phyloP scores from a whole-genome alignment of 2,797 vertebrate genomes.

The Sebastes minor region DNA sequence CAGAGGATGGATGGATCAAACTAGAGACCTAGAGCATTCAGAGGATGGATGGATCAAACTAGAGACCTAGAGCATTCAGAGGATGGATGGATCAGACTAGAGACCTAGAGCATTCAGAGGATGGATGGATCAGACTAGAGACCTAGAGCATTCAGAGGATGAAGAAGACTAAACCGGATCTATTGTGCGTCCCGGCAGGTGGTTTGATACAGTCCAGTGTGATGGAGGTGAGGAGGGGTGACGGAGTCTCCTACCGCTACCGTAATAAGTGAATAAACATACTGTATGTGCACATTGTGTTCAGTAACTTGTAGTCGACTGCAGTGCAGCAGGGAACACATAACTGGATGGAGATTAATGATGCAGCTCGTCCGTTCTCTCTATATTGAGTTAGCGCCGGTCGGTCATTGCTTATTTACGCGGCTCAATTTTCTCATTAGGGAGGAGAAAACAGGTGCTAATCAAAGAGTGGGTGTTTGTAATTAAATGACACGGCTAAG shows the following conservation, averaged over 20 bases:
- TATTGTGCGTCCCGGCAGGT: too few relatives aligned
- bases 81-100: too few relatives aligned
- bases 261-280: not conserved
- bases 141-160: too few relatives aligned
- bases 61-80: too few relatives aligned
- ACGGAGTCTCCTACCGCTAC: too few relatives aligned
- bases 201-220: too few relatives aligned
- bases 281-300: not conserved
- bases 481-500: slow-evolving; percentile 38
- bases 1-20: too few relatives aligned
- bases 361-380: not conserved
- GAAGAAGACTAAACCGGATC: too few relatives aligned
- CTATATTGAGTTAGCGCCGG: not conserved
- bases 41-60: too few relatives aligned
- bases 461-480: slow-evolving; percentile 29
- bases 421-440: slow-evolving; percentile 37
- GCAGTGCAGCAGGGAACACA: not conserved
- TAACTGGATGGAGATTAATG: slow-evolving; percentile 29
- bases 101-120: too few relatives aligned
- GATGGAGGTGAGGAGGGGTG: not conserved
- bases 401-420: slow-evolving; percentile 11
- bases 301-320: not conserved
- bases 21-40: too few relatives aligned
- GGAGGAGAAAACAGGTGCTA: slow-evolving; percentile 5
- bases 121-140: too few relatives aligned